Percentiles rank a stretch among this genome's conserved stretches.
Evolutionary conservation across 2,888 invertebrate species (phyloP).

Genomic region (Bombylius major): DNA sequence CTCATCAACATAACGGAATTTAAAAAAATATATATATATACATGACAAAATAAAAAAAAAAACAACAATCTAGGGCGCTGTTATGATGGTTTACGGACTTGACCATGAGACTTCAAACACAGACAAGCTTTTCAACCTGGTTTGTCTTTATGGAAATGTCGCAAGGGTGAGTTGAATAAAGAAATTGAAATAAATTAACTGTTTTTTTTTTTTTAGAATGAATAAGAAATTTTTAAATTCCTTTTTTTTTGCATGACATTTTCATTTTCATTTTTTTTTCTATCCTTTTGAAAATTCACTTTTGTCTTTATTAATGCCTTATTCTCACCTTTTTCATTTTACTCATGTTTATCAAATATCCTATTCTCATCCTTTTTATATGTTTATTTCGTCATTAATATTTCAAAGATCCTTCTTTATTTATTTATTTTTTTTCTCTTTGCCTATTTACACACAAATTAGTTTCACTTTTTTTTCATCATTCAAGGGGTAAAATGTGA

Average conservation of each 20-base stretch:
- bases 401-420: too few relatives aligned
- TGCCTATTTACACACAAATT: too few relatives aligned
- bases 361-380: not conserved
- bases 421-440: not conserved
- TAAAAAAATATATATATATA: too few relatives aligned
- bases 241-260: not conserved
- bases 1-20: too few relatives aligned
- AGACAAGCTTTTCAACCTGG: conserved; percentile 92
- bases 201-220: too few relatives aligned
- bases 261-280: not conserved
- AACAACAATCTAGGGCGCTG: conserved; percentile 50
- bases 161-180: conserved; percentile 60
- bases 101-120: conserved; percentile 89
- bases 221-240: too few relatives aligned
- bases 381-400: too few relatives aligned
- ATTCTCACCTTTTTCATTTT: not conserved
- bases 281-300: not conserved
- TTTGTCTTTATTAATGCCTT: not conserved
- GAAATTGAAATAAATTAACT: too few relatives aligned
- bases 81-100: conserved; percentile 97
- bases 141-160: conserved; percentile 98
- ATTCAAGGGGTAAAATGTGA: too few relatives aligned
- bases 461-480: too few relatives aligned
- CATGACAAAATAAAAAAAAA: too few relatives aligned
- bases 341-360: not conserved